These are phyloP conservation scores for Napeogenes sylphis DNA, from an alignment of 2,888 invertebrate genomes.

Conservation along the genomic window DNA sequence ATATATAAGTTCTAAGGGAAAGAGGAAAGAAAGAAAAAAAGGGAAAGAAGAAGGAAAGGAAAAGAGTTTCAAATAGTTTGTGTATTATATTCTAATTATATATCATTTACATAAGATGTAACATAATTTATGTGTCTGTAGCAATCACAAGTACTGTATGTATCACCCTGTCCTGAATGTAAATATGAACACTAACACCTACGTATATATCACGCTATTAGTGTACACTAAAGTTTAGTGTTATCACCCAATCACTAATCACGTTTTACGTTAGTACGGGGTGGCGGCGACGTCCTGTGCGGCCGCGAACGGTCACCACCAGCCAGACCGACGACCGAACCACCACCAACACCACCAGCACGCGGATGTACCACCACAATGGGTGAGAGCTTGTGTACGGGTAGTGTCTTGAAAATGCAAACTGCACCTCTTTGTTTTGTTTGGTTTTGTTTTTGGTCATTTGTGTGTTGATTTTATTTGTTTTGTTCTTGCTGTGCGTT, in stretches of 20 bases:
- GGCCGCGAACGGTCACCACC: slow-evolving; percentile 70
- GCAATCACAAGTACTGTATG: too few species aligned
- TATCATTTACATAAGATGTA: too few species aligned
- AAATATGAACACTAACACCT: too few species aligned
- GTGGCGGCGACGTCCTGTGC: slow-evolving; percentile 75
- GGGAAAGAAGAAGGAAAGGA: too few species aligned
- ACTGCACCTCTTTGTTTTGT: slow-evolving; percentile 14
- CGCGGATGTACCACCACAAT: slow-evolving; percentile 73
- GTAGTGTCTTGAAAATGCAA: slow-evolving; percentile 6
- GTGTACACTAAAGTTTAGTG: slow-evolving; percentile 12
- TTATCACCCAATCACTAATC: slow-evolving; percentile 17
- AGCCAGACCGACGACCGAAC: slow-evolving; percentile 63
- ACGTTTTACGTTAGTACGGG: slow-evolving; percentile 58
- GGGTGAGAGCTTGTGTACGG: slow-evolving; percentile 39
- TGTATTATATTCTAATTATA: too few species aligned
- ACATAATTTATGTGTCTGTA: too few species aligned
- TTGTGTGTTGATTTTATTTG: slow-evolving; percentile 9
- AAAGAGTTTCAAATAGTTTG: too few species aligned
- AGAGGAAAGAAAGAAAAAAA: too few species aligned
- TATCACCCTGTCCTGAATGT: too few species aligned
- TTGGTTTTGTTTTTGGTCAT: slow-evolving; percentile 23
- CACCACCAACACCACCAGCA: slow-evolving; percentile 66
- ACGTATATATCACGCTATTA: background rate
- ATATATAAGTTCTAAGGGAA: too few species aligned
- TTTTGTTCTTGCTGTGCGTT: slow-evolving; percentile 1